phyloP scores from a whole-genome alignment of 2,888 invertebrate genomes.

The Dysmachus trigonus region DNA sequence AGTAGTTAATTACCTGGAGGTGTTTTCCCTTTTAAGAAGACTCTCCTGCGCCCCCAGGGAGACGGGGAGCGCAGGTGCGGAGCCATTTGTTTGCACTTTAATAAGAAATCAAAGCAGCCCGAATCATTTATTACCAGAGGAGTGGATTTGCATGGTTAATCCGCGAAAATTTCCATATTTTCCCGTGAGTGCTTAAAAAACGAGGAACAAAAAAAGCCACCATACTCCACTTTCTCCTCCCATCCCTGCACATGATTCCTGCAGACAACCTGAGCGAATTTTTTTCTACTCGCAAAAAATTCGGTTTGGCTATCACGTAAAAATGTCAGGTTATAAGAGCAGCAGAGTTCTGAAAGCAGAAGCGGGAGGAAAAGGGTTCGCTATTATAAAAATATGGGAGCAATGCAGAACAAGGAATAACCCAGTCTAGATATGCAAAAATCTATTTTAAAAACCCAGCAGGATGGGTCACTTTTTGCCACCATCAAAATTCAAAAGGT shows the following conservation, averaged over 20 bases:
- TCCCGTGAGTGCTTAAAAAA: background rate
- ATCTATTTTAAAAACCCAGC: background rate
- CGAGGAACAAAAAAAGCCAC: background rate
- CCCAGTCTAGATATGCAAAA: background rate
- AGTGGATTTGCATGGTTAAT: background rate
- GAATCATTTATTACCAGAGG: background rate
- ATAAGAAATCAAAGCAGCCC: background rate
- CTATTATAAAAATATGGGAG: background rate
- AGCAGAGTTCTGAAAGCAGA: background rate
- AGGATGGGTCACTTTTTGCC: background rate
- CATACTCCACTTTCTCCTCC: no score
- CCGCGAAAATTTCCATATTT: background rate
- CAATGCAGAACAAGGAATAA: background rate
- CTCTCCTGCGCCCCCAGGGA: background rate
- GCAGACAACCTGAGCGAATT: background rate
- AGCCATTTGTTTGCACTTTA: background rate
- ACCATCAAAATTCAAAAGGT: background rate
- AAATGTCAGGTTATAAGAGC: background rate
- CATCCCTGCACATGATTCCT: background rate
- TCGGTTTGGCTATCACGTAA: background rate
- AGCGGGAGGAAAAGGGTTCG: background rate
- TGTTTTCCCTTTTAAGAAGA: background rate
- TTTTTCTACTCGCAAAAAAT: background rate
- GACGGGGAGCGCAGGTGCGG: background rate
- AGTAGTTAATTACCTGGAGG: constrained; percentile 17